Evolutionary conservation across 2,113 vertebrate genomes (phyloP), one percentile per base, ranked within the genome.

Genomic region (Pleuronectes platessa): DNA sequence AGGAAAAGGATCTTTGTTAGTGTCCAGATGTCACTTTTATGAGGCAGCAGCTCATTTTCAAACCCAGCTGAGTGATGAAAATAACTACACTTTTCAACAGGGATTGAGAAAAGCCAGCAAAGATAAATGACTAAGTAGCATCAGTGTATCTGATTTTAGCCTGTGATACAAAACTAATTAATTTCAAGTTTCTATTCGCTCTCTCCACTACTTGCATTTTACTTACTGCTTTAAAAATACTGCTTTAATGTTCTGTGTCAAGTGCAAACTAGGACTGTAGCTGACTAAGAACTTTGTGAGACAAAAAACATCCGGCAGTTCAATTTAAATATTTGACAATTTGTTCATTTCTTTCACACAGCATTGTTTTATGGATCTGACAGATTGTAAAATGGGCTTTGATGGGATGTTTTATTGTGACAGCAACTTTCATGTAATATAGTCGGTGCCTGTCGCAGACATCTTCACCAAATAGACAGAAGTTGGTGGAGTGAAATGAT

Each of bases 21-120:
- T 24, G 26, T 24, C 64, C 24, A 42, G 51, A 69, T 54, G 54
- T 58, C 20, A 42, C 42, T 68, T 31, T 77, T 62, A 49, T 62
- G 21, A 62, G 66, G 27, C 21, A 55, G n/a, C 20, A 55, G 20
- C 31, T 68, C 5, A 61, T 60, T n/a, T 64, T 7, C 10, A 49
- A 18, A 27, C 11, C 0, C 54, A 47, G 13, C 47, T 47, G 27
- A 42, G 42, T 64, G 64, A 76, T 74, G 51, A 6, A 83, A 8
- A 53, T 27, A 2, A 21, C 10, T 37, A 35, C 7, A 15, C 18
- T 60, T 56, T 49, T 65, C 47, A 47, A 42, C 9, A 67, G 0
- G 0, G 24, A 24, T 45, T 58, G 68, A 60, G 47, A 51, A 61
- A 31, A 54, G 61, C 18, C 15, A 66, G 18, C 42, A 78, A 20